Evolutionary conservation across 1,140 invertebrate genomes (phyloP).

Genomic region (Portunus trituberculatus): DNA sequence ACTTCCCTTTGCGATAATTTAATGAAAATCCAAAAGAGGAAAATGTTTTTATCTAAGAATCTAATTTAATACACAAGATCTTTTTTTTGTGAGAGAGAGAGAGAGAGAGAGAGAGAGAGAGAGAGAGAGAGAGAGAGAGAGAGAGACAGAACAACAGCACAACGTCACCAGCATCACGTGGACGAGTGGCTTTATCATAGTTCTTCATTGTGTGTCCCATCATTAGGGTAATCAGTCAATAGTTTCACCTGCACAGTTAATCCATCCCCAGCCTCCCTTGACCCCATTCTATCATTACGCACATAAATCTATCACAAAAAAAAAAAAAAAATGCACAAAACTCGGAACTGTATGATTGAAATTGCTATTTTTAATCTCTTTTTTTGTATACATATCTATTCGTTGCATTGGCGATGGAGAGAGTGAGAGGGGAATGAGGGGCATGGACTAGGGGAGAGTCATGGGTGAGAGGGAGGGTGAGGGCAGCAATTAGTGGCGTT

Average conservation of each 20-base stretch:
- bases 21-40: too few relatives aligned
- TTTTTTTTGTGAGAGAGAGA: background rate
- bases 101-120: too few relatives aligned
- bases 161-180: too few relatives aligned
- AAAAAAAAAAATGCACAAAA: too few relatives aligned
- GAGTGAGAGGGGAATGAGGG: background rate
- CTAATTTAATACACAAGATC: too few relatives aligned
- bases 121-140: too few relatives aligned
- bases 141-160: too few relatives aligned
- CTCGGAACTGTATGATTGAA: background rate
- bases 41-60: too few relatives aligned
- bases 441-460: too few relatives aligned
- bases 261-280: background rate
- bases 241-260: background rate
- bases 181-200: background rate
- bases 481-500: background rate
- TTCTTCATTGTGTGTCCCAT: background rate
- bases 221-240: background rate
- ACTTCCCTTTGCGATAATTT: too few relatives aligned
- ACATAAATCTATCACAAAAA: background rate
- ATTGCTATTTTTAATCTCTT: background rate
- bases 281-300: background rate
- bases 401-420: background rate
- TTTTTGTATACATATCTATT: background rate
- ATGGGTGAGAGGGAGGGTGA: background rate